Evolutionary conservation across 2,113 vertebrate genomes (phyloP), one percentile per base, ranked within the genome.

Genomic region (Oceanodroma tethys): DNA sequence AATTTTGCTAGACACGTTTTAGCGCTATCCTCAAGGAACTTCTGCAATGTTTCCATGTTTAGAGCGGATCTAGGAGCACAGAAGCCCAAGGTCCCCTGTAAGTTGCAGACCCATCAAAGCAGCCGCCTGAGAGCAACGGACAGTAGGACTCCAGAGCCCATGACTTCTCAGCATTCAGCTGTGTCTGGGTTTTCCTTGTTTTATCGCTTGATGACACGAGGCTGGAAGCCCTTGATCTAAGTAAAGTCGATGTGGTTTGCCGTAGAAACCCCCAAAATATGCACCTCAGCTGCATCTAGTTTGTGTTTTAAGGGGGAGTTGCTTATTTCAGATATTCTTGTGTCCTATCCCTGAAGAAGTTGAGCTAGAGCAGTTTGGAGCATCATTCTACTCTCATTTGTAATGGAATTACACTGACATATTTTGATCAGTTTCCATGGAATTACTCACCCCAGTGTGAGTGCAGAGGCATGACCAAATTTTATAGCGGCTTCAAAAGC

Each of bases 1-100:
- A 42, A 88, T 59, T n/a, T 47, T 36, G 30, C 43, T 23, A 59
- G 30, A 12, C 14, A 18, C 20, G 15, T 71, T 81, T 62, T 7
- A 84, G 19, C 3, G 2, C 3, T 60, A 30, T 47, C 42, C 50
- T 68, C 7, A 7, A 22, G 16, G 63, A 84, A 50, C 4, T 71
- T 91, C 8, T 40, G 13, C 34, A 32, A 5, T 36, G 25, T 55
- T 63, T 42, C 23, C 2, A 1, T 63, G 26, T 58, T 55, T 32
- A 47, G 36, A 43, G 32, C 0, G 1, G 40, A 48, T 30, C 27
- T 15, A 60, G 36, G 58, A 66, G 21, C 0, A 0, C 29, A 40
- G n/a, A 17, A 90, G 16, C 36, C 42, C 21, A 23, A 13, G 1
- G 29, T 82, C 26, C 11, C 11, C 12, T 62, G 8, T 9, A 38